Conservation (phyloP, 2,888 invertebrate species). For the Theodoxus fluviatilis region DNA sequence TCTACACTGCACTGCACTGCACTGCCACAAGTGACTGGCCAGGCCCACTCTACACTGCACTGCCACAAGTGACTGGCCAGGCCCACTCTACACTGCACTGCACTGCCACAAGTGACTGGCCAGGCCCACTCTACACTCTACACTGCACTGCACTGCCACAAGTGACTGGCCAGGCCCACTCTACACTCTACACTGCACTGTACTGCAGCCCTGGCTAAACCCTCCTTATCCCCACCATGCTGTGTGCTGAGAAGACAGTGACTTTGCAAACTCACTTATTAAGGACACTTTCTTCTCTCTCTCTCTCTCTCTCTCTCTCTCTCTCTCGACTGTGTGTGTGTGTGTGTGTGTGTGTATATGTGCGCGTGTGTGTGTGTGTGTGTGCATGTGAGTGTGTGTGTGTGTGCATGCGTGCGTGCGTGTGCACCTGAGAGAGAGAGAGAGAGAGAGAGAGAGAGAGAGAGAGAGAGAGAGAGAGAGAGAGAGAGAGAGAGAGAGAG, state of each 20-base stretch:
- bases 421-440: background rate
- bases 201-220: too few relatives aligned
- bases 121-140: too few relatives aligned
- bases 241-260: background rate
- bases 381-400: slow-evolving; percentile 10
- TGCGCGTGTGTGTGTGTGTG: background rate
- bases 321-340: background rate
- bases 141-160: too few relatives aligned
- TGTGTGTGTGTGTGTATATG: background rate
- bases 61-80: too few relatives aligned
- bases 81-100: too few relatives aligned
- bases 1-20: too few relatives aligned
- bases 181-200: too few relatives aligned
- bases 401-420: background rate
- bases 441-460: background rate
- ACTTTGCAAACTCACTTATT: background rate
- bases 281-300: background rate
- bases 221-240: background rate
- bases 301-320: background rate
- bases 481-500: background rate
- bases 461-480: background rate
- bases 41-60: too few relatives aligned
- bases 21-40: too few relatives aligned
- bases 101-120: too few relatives aligned
- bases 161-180: too few relatives aligned